Base-by-base conservation (phyloP, 2,113 vertebrate species). In the Coptodon bakossiorum region DNA sequence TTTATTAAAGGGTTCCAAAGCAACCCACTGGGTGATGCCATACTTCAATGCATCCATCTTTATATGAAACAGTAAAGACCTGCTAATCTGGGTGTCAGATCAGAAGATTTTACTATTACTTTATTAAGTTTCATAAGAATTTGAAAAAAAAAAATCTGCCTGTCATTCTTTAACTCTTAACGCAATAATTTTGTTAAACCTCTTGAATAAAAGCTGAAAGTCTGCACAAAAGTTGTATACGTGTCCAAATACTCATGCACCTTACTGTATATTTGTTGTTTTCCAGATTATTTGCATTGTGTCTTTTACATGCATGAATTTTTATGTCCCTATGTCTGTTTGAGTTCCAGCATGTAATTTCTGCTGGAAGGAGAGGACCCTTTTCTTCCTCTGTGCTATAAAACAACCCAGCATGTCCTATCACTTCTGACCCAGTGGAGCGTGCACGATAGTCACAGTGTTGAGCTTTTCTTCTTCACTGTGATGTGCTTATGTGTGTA, bases 111-210 rank as follows among this genome's bases (percentile, higher is more conserved):
- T 27, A 4, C 22, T 73, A 73, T 24, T 73, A 10, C 3, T 61
- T 61, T 61, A 61, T 61, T 71, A 38, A 13, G 34, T 66, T 66
- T 66, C 3, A 38, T 38, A 66, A 5, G 61, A 38, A 66, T 38
- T 66, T 38, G 19, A 38, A 66, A 22, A n/a, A 38, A 38, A n/a
- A 0, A n/a, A n/a, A 1, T 66, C 22, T 27, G 5, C n/a, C 13
- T 45, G 22, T 1, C 1, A 73, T 17, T 73, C 38, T 43, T 71
- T 16, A 71, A 13, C 8, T 2, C 40, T 29, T 73, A 17, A 48
- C 29, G 22, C 22, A 24, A 73, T 45, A 17, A 27, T 73, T 73
- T 1, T 73, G 0, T 10, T 73, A 45, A 73, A 27, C 22, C 5
- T 24, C 22, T 73, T 73, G 68, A 45, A 48, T 0, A 17, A 73